A percentile compares a stretch with the other conserved stretches of the same genome.
phyloP scores from a whole-genome alignment of 2,797 vertebrate species.

The Sebastolobus alascanus region DNA sequence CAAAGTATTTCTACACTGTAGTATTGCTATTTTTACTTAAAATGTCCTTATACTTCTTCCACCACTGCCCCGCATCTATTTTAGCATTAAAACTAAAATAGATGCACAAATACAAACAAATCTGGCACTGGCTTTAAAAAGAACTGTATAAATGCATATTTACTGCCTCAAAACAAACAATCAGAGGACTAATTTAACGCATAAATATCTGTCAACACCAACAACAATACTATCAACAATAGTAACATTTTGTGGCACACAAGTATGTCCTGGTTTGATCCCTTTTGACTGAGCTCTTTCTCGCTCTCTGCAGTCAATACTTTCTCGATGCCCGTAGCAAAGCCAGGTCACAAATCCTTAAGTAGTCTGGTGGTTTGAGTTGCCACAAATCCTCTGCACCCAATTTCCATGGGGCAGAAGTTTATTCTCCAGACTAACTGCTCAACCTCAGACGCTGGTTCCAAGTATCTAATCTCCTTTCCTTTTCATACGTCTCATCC shows the following conservation, averaged over 20 bases:
- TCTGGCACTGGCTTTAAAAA: background rate
- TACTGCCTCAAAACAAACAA: background rate
- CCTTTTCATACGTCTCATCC: constrained; percentile 43
- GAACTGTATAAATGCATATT: background rate
- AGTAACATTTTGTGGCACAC: background rate
- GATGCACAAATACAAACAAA: background rate
- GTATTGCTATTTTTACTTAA: no score
- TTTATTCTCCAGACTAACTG: constrained; percentile 60
- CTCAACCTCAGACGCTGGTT: constrained; percentile 41
- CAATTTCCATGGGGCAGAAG: constrained; percentile 49
- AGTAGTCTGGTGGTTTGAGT: constrained; percentile 41
- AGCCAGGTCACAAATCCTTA: constrained; percentile 52
- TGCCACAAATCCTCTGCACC: constrained; percentile 52
- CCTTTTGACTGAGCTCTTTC: background rate
- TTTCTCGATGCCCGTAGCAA: constrained; percentile 34
- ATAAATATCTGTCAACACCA: background rate
- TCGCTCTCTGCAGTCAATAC: constrained; percentile 20
- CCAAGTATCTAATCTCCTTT: constrained; percentile 55
- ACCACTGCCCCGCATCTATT: no score
- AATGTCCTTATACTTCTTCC: no score
- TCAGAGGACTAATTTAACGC: background rate
- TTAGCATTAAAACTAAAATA: background rate
- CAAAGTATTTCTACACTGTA: no score
- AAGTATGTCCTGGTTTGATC: background rate
- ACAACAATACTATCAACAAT: background rate